Evolutionary conservation across 2,113 vertebrate species (phyloP).

Genomic region (Oncorhynchus gorbuscha): DNA sequence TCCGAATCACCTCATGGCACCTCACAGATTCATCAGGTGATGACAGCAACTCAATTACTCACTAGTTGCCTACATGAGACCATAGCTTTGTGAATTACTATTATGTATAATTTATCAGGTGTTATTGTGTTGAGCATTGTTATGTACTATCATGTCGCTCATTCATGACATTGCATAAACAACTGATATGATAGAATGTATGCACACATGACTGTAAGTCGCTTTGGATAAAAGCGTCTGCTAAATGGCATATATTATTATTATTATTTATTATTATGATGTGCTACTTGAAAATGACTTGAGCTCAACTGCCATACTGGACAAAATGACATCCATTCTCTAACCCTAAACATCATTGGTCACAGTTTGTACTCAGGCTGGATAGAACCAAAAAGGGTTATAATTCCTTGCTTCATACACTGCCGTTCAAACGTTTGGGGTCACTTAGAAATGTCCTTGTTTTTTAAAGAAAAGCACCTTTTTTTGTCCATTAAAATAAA

Average conservation of each 20-base stretch:
- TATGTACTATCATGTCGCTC: neutral
- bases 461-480: too few relatives aligned
- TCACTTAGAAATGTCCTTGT: too few relatives aligned
- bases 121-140: neutral
- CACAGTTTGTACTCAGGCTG: neutral
- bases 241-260: too few relatives aligned
- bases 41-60: slow-evolving; percentile 32
- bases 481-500: too few relatives aligned
- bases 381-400: too few relatives aligned
- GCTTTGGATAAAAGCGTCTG: too few relatives aligned
- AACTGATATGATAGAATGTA: too few relatives aligned
- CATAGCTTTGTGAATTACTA: neutral
- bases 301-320: neutral
- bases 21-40: slow-evolving; percentile 5
- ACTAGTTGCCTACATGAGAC: slow-evolving; percentile 4
- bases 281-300: neutral
- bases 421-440: too few relatives aligned
- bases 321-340: neutral
- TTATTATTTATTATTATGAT: too few relatives aligned
- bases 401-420: too few relatives aligned
- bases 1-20: slow-evolving; percentile 28
- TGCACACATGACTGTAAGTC: too few relatives aligned
- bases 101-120: neutral
- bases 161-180: neutral
- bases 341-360: neutral